These are phyloP conservation scores for Drosophila affinis DNA, from an alignment of 2,888 invertebrate species.

Conservation along the genomic window DNA sequence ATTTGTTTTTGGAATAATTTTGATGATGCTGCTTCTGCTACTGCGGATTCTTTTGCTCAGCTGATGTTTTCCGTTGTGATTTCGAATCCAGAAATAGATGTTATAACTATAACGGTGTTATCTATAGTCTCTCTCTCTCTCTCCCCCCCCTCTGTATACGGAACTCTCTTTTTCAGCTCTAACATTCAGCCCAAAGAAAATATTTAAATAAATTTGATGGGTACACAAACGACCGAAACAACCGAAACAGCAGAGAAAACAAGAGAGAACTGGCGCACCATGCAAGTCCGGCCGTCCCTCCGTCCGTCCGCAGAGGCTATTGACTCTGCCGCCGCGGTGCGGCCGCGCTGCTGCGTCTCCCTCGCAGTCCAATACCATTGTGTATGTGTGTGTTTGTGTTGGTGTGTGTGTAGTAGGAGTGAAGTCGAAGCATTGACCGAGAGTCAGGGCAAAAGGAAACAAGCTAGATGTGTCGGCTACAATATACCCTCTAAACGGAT, in stretches of 20 bases:
- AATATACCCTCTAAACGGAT: neutral
- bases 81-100: slow-evolving; percentile 30
- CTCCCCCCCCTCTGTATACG: neutral
- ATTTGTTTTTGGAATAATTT: slow-evolving; percentile 33
- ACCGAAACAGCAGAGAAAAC: slow-evolving; percentile 1
- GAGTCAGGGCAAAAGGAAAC: slow-evolving; percentile 64
- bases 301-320: slow-evolving; percentile 58
- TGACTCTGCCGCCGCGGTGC: slow-evolving; percentile 51
- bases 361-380: slow-evolving; percentile 8
- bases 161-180: neutral
- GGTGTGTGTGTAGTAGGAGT: slow-evolving; percentile 54
- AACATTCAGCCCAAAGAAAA: slow-evolving; percentile 36
- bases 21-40: slow-evolving; percentile 8
- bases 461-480: slow-evolving; percentile 22
- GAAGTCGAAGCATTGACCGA: slow-evolving; percentile 72
- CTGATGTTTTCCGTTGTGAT: neutral
- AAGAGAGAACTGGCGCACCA: slow-evolving; percentile 28
- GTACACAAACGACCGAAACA: slow-evolving; percentile 38
- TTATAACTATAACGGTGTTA: slow-evolving; percentile 45
- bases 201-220: slow-evolving; percentile 77
- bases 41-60: neutral
- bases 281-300: slow-evolving; percentile 7
- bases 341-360: slow-evolving; percentile 8
- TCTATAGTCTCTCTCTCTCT: slow-evolving; percentile 10
- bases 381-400: slow-evolving; percentile 34